phyloP scores from a whole-genome alignment of 2,797 vertebrate genomes.

The Gila robusta region DNA sequence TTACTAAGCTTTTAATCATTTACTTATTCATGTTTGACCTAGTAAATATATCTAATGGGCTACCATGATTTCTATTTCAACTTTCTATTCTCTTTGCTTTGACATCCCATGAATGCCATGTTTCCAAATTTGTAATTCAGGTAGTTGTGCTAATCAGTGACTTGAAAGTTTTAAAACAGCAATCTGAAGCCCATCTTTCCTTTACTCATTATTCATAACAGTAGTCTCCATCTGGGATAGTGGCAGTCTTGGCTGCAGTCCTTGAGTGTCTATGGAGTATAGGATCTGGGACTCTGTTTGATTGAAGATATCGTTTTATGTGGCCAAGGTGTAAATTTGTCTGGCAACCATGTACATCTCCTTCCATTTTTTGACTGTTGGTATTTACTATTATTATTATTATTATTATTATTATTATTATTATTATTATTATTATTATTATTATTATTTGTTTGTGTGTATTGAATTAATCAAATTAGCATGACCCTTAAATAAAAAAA shows the following conservation, averaged over 20 bases:
- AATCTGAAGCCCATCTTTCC: slow-evolving; percentile 75
- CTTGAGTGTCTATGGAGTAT: slow-evolving; percentile 77
- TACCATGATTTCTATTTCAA: not conserved
- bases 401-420: too few relatives aligned
- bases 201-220: slow-evolving; percentile 81
- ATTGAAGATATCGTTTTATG: slow-evolving; percentile 80
- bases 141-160: slow-evolving; percentile 70
- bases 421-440: not conserved
- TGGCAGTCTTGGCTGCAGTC: slow-evolving; percentile 82
- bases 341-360: slow-evolving; percentile 73
- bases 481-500: not conserved
- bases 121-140: not conserved
- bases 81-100: not conserved
- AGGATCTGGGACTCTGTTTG: slow-evolving; percentile 81
- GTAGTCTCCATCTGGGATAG: slow-evolving; percentile 82
- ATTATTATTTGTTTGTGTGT: not conserved
- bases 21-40: not conserved
- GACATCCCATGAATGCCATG: not conserved
- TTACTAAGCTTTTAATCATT: not conserved
- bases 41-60: not conserved
- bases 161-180: slow-evolving; percentile 74
- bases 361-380: slow-evolving; percentile 57
- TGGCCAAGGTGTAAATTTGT: slow-evolving; percentile 84
- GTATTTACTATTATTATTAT: not conserved
- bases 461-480: not conserved